Evolutionary conservation across 2,888 invertebrate species (phyloP), one percentile per base, ranked within the genome.

Genomic region (Hirtodrosophila histrioides): DNA sequence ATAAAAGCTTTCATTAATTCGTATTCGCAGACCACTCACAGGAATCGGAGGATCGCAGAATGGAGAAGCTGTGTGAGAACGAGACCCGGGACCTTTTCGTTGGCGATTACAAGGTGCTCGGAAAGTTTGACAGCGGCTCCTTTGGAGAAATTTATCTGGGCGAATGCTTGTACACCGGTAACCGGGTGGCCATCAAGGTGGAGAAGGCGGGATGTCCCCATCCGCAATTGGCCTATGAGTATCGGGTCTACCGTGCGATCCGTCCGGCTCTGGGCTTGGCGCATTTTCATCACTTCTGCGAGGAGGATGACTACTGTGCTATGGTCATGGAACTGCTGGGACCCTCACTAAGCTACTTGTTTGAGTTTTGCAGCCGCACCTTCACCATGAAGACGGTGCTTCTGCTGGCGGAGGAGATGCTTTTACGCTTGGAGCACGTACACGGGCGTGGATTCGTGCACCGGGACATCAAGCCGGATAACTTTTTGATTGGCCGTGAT

Each of bases 281-380:
- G 66, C 94, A 95, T 80, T 96, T 98, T 92, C 97, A 97, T 93
- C 97, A 98, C 97, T 98, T 97, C 92, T 97, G 97, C 62, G 96
- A 97, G 53, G 99, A 98, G 93, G 97, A 97, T 87, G 98, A 98
- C 91, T 99, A 98, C 93, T 98, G 99, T 93, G 98, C 99, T 23
- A 96, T 99, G 95, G 99, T 99, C 65, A 99, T 99, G 99, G 99
- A 99, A 92, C 93, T 99, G 70, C 93, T 99, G 54, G 99, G 99
- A 40, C 99, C 99, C 29, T 98, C 97, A 10, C 92, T 99, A 82
- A 98, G 98, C 92, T 98, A 98, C 92, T 94, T 99, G 57, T 99
- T 99, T 92, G 98, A 98, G 93, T 99, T 98, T 93, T 99, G 99
- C 93, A 97, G 97, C 57, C 94, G 99, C 72, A 94, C 97, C 86